These are phyloP conservation scores for Camponotus fellah DNA, from an alignment of 2,888 invertebrate species.

Conservation along the genomic window DNA sequence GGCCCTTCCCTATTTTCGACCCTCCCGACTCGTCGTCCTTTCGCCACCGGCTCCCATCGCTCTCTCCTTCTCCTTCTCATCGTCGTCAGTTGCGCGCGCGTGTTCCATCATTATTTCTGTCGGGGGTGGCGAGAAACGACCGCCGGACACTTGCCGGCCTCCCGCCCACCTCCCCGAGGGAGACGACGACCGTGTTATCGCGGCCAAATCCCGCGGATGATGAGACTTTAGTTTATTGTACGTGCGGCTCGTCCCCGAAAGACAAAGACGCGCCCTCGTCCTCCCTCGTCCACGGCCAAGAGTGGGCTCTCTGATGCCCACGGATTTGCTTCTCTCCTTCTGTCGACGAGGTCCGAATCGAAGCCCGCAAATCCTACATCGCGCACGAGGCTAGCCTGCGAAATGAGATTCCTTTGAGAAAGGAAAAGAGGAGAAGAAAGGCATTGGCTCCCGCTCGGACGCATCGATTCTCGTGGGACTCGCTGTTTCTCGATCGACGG, in stretches of 20 bases:
- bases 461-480: constrained; percentile 12
- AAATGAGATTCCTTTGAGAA: constrained; percentile 79
- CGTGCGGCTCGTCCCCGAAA: constrained; percentile 73
- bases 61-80: constrained; percentile 11
- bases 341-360: constrained; percentile 65
- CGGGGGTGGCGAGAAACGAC: constrained; percentile 45
- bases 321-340: constrained; percentile 72
- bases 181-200: constrained; percentile 83
- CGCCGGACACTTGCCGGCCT: constrained; percentile 49
- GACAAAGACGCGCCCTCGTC: constrained; percentile 65
- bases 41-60: constrained; percentile 48
- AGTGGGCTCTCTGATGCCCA: constrained; percentile 67
- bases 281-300: constrained; percentile 10
- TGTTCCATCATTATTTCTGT: constrained; percentile 66
- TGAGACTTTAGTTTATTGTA: constrained; percentile 86
- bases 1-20: constrained; percentile 71
- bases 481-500: neutral
- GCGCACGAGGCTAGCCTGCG: constrained; percentile 82
- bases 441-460: constrained; percentile 41
- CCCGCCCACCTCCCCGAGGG: constrained; percentile 50
- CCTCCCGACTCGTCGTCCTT: constrained; percentile 49
- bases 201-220: constrained; percentile 85
- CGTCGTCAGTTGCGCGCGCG: constrained; percentile 12
- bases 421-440: constrained; percentile 34
- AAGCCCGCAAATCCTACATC: constrained; percentile 78